A percentile compares a stretch with the other conserved stretches of the same genome.
Evolutionary conservation across 2,888 invertebrate genomes (phyloP).

Genomic region (Ectobius pallidus): DNA sequence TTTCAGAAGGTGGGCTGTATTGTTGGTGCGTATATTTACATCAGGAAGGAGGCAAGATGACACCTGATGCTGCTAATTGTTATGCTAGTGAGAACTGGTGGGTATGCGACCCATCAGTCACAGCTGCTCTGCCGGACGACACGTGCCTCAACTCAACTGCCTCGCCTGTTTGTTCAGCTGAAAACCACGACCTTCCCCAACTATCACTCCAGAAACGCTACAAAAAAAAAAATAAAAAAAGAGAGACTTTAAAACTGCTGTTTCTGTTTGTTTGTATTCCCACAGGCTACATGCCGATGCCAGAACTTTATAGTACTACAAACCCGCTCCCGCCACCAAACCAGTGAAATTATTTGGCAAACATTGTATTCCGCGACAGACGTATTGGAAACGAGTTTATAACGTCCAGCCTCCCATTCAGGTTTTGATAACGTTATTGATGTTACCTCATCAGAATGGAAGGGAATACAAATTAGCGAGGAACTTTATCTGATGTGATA

Average conservation of each 20-base stretch:
- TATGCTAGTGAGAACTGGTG: not conserved
- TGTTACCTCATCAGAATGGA: not conserved
- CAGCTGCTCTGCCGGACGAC: not conserved
- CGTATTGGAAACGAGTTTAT: not conserved
- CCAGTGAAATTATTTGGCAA: not conserved
- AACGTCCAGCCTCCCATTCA: not conserved
- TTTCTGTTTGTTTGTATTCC: conserved; percentile 10
- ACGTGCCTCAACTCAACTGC: too few species aligned
- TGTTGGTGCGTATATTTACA: too few species aligned
- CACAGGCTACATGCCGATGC: not conserved
- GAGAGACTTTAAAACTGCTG: conserved; percentile 7
- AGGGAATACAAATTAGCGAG: not conserved
- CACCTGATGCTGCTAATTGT: conserved; percentile 14
- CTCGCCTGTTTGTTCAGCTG: conserved; percentile 10
- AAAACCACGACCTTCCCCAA: conserved; percentile 6
- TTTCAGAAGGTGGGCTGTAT: too few species aligned
- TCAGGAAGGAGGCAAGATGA: not conserved
- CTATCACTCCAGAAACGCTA: conserved; percentile 5
- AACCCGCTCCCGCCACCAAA: not conserved
- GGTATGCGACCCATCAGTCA: not conserved
- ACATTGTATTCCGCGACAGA: not conserved
- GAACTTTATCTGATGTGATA: not conserved
- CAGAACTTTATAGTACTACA: not conserved
- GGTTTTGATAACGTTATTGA: not conserved
- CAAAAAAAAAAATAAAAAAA: too few species aligned